Evolutionary conservation across 2,797 vertebrate species (phyloP).

Genomic region (Steatocranus sp.): DNA sequence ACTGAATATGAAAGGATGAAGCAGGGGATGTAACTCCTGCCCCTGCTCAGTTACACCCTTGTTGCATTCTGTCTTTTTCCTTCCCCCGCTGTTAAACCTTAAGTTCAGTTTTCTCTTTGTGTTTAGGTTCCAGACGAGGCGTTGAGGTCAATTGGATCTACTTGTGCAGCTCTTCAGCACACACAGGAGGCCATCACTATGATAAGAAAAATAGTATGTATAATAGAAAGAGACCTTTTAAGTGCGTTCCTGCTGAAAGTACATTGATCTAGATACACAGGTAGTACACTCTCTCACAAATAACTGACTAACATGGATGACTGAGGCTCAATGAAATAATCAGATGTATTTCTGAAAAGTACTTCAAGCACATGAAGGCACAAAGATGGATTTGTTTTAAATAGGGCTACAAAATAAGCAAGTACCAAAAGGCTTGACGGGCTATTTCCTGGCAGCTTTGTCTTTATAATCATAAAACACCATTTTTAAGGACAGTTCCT

Average conservation of each 20-base stretch:
- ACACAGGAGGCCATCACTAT: slow-evolving; percentile 11
- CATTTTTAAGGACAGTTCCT: neutral
- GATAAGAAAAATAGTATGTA: slow-evolving; percentile 31
- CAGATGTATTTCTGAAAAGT: neutral
- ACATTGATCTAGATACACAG: neutral
- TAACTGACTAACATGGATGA: neutral
- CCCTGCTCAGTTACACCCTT: neutral
- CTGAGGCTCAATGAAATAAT: neutral
- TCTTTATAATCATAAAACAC: neutral
- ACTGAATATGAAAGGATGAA: neutral
- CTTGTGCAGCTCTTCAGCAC: slow-evolving; percentile 23
- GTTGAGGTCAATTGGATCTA: neutral
- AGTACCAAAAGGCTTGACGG: neutral
- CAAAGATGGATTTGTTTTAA: neutral
- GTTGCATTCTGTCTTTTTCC: neutral
- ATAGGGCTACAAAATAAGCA: neutral
- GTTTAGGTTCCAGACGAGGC: slow-evolving; percentile 21
- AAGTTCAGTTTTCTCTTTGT: neutral
- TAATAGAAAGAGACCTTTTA: neutral
- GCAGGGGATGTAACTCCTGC: neutral
- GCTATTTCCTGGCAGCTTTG: neutral
- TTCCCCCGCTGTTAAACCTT: neutral
- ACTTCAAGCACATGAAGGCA: neutral
- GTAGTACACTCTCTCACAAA: neutral
- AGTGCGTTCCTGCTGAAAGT: neutral